Evolutionary conservation across 2,888 invertebrate species (phyloP).

Genomic region (Pterostichus madidus): DNA sequence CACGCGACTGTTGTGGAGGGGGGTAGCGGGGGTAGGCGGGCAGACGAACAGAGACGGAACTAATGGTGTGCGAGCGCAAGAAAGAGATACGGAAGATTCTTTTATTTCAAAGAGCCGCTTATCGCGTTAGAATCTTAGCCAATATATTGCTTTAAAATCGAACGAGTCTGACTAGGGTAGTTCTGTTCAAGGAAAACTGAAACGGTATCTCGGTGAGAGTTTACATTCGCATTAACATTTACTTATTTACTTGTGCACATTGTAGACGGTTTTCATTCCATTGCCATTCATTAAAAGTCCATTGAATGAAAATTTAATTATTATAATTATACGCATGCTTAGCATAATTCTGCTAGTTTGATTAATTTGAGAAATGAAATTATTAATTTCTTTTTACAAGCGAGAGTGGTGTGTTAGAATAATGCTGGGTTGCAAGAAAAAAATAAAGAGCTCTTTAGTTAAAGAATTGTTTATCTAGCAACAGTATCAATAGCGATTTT

Average conservation of each 20-base stretch:
- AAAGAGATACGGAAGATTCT: slow-evolving; percentile 64
- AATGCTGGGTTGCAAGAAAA: no score
- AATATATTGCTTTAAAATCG: slow-evolving; percentile 70
- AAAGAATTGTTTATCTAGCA: no score
- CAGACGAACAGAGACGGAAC: slow-evolving; percentile 34
- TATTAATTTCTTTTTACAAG: no score
- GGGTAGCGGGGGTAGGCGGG: neutral
- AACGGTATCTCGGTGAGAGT: slow-evolving; percentile 8
- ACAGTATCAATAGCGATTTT: no score
- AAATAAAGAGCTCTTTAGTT: no score
- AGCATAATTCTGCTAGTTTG: no score
- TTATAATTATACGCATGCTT: no score
- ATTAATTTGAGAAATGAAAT: no score
- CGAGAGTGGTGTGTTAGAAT: no score
- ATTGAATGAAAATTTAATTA: no score
- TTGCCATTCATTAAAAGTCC: no score
- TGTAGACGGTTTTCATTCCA: no score
- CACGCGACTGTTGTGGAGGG: neutral
- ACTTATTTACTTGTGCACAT: neutral
- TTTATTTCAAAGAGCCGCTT: slow-evolving; percentile 69
- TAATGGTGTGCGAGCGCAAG: slow-evolving; percentile 46
- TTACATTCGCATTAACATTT: slow-evolving; percentile 25
- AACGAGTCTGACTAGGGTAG: slow-evolving; percentile 65
- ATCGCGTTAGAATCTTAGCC: slow-evolving; percentile 69
- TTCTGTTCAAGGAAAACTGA: slow-evolving; percentile 52